Evolutionary conservation across 2,888 invertebrate genomes (phyloP), one percentile per base, ranked within the genome.

Genomic region (Ecliptopera silaceata): DNA sequence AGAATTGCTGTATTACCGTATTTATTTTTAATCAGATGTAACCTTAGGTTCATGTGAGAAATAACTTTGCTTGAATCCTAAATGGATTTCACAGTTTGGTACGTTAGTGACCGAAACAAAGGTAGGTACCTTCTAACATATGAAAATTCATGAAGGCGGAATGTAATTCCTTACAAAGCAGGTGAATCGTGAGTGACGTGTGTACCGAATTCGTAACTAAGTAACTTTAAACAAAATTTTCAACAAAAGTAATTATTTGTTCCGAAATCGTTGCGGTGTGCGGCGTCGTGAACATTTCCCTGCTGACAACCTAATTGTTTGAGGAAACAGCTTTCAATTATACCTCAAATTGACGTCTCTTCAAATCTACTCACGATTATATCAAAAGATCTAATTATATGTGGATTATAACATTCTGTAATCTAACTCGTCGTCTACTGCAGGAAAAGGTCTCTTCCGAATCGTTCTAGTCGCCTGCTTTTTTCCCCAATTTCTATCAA

Each of bases 201-300:
- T 69, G 64, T 71, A 65, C 64, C 64, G 64, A 72, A 74, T 78
- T 69, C 47, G 62, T 59, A 72, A 74, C 64, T 59, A 72, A n/a
- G n/a, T n/a, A n/a, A 74, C 64, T 70, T 68, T 51, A 64, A 71
- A 64, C 65, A 68, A 69, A 72, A 72, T 73, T 71, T 74, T 71
- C 58, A 75, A 79, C 76, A 78, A 80, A 80, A 77, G 76, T 79
- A 80, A 83, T 82, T 81, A 80, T 82, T 80, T 79, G 77, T 79
- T 81, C 67, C 69, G 64, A 75, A 81, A 77, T 75, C 74, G 75
- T 65, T 71, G 72, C 62, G 68, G 66, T 63, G 66, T 63, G 69
- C 65, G 61, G 52, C 66, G 65, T 63, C 64, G 68, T 59, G 56
- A 68, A 67, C 65, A 64, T 69, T 74, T 69, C 60, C 69, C 54